Conservation (phyloP, 2,797 vertebrate species). For the Octomys mimax region DNA sequence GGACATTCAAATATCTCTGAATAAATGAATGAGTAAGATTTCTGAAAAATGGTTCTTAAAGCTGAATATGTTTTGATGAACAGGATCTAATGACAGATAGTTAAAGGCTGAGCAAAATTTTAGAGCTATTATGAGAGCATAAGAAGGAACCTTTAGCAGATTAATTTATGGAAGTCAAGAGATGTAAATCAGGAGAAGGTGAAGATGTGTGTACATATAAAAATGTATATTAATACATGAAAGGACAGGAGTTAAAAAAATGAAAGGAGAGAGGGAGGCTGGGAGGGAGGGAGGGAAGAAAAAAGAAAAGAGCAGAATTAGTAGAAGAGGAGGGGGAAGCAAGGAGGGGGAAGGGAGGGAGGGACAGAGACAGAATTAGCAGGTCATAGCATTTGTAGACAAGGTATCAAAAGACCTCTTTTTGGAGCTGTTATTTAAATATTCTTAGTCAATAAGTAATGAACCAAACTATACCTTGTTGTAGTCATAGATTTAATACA, state of each 20-base stretch:
- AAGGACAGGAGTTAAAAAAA: background rate
- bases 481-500: background rate
- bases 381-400: background rate
- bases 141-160: slow-evolving; percentile 18
- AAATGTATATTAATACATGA: background rate
- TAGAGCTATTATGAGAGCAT: slow-evolving; percentile 40
- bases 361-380: background rate
- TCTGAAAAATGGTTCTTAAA: slow-evolving; percentile 41
- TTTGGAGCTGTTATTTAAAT: background rate
- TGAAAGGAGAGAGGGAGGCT: background rate
- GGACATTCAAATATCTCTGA: slow-evolving; percentile 47
- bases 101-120: slow-evolving; percentile 37
- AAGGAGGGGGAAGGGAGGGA: background rate
- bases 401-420: background rate
- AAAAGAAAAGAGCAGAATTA: slow-evolving; percentile 32
- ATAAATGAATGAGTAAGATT: slow-evolving; percentile 47
- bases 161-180: slow-evolving; percentile 48
- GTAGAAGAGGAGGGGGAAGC: background rate
- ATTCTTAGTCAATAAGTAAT: background rate
- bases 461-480: background rate
- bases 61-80: slow-evolving; percentile 25
- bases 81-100: slow-evolving; percentile 22
- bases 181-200: background rate
- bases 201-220: background rate
- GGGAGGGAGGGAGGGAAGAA: slow-evolving; percentile 71